These are phyloP conservation scores for Myoxocephalus aenaeus DNA, from an alignment of 2,797 vertebrate species.

Conservation along the genomic window DNA sequence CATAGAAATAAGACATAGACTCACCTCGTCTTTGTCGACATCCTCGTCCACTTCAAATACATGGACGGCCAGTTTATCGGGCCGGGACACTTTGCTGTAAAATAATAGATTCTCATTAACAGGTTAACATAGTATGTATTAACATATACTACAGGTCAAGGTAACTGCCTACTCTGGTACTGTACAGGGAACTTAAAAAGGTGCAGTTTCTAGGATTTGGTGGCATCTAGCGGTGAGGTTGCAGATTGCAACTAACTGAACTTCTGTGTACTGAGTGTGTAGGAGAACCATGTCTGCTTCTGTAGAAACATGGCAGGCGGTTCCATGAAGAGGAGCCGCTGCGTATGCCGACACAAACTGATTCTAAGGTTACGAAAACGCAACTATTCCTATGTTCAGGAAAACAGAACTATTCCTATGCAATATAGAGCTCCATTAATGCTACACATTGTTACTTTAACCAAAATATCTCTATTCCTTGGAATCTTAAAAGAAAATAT, in stretches of 20 bases:
- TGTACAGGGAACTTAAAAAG: background rate
- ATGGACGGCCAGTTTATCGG: slow-evolving; percentile 95
- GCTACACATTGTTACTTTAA: background rate
- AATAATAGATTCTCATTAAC: slow-evolving; percentile 16
- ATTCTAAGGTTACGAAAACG: background rate
- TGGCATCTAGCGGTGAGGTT: too few species aligned
- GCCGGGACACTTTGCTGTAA: slow-evolving; percentile 90
- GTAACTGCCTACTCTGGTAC: rapidly evolving
- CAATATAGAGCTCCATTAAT: background rate
- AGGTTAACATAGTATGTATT: too few species aligned
- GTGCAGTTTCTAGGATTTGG: background rate
- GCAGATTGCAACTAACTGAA: background rate
- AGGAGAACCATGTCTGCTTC: too few species aligned
- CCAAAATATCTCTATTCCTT: background rate
- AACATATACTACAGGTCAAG: background rate
- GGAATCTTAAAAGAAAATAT: background rate
- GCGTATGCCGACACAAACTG: background rate
- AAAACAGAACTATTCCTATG: background rate
- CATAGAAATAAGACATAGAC: slow-evolving; percentile 29
- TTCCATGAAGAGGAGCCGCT: background rate
- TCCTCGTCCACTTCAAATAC: slow-evolving; percentile 99
- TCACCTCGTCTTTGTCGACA: slow-evolving; percentile 98
- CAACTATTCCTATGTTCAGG: background rate
- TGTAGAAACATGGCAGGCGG: too few species aligned
- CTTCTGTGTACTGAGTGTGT: background rate